Percentiles rank a stretch among this genome's conserved stretches.
Evolutionary conservation across 2,797 vertebrate species (phyloP).

Genomic region (Pangasius mekongensis): DNA sequence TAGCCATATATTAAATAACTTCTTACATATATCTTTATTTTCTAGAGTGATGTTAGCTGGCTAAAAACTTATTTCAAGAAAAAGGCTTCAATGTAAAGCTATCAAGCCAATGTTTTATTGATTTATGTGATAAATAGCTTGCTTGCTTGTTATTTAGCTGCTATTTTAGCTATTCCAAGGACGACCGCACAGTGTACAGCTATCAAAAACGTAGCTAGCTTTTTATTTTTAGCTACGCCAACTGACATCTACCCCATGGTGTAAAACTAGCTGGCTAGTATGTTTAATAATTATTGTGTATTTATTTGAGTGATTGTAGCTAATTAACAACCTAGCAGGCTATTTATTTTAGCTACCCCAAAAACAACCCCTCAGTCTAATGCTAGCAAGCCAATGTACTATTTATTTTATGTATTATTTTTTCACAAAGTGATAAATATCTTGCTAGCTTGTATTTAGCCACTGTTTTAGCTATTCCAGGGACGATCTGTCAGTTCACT

Average conservation of each 20-base stretch:
- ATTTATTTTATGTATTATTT: neutral
- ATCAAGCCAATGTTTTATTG: neutral
- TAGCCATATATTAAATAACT: neutral
- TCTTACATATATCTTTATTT: neutral
- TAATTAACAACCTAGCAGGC: neutral
- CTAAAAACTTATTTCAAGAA: neutral
- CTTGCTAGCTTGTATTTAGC: neutral
- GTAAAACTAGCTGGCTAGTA: conserved; percentile 3
- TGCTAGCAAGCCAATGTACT: neutral
- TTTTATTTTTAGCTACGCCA: neutral
- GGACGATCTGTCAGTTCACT: neutral
- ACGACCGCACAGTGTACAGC: neutral
- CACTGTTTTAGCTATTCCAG: neutral
- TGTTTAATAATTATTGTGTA: neutral
- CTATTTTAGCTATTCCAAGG: neutral
- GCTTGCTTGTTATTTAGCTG: neutral
- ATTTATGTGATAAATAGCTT: neutral
- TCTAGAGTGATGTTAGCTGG: neutral
- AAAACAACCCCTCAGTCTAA: neutral
- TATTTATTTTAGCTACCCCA: neutral
- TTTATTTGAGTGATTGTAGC: neutral
- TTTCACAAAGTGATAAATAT: neutral
- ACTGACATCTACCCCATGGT: too few species aligned
- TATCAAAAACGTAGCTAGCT: neutral
- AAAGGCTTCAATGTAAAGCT: neutral